phyloP scores from a whole-genome alignment of 2,797 vertebrate species.

The Molothrus aeneus region DNA sequence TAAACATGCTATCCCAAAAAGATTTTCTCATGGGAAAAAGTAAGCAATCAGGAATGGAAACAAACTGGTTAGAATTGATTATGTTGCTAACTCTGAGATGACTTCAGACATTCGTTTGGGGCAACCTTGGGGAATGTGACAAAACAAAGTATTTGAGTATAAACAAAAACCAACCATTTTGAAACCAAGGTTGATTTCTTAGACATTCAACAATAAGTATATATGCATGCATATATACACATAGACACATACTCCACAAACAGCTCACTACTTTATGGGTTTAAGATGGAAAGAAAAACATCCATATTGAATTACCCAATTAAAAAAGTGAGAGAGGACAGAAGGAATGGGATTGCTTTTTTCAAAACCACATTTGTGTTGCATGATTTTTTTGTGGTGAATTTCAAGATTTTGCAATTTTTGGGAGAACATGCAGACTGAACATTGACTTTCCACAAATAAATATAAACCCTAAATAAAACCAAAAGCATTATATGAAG shows the following conservation, averaged over 20 bases:
- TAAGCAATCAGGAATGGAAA: slow-evolving; percentile 4
- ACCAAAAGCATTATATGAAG: not conserved
- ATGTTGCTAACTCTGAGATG: not conserved
- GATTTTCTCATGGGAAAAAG: slow-evolving; percentile 49
- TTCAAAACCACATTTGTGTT: not conserved
- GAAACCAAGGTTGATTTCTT: not conserved
- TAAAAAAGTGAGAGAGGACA: not conserved
- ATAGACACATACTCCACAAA: not conserved
- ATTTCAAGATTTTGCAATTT: not conserved
- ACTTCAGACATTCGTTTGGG: not conserved
- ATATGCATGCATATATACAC: not conserved
- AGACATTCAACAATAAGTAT: not conserved
- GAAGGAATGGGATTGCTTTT: not conserved
- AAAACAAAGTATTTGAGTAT: not conserved
- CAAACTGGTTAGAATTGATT: not conserved
- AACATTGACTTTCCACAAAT: not conserved
- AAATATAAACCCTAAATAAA: not conserved
- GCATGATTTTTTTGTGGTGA: not conserved
- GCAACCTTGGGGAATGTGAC: not conserved
- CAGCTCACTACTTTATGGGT: not conserved
- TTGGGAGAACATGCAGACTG: not conserved
- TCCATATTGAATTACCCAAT: not conserved
- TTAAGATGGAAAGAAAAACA: not conserved
- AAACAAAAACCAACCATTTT: not conserved
- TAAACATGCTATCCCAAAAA: not conserved